Conservation (phyloP, 2,888 invertebrate species). For the Noctua comes region DNA sequence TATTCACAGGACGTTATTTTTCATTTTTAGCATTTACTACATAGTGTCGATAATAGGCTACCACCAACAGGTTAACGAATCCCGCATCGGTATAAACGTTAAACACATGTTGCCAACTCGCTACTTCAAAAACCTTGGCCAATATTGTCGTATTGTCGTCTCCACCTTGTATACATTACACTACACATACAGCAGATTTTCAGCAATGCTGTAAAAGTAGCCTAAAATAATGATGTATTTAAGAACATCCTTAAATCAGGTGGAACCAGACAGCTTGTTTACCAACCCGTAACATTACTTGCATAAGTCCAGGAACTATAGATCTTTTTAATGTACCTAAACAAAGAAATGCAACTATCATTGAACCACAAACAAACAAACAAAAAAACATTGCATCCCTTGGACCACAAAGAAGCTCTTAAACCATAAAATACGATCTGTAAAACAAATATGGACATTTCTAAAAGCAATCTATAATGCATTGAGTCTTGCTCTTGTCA, state of each 20-base stretch:
- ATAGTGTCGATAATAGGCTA: too few species aligned
- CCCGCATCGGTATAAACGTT: too few species aligned
- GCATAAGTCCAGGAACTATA: background rate
- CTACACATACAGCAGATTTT: too few species aligned
- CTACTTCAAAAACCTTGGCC: too few species aligned
- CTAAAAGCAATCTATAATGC: constrained; percentile 1
- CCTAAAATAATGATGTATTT: background rate
- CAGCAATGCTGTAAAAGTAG: too few species aligned
- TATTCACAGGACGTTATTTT: too few species aligned
- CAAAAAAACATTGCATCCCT: background rate
- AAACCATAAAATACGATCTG: background rate
- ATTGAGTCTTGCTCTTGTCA: background rate
- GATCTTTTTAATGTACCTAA: constrained; percentile 9
- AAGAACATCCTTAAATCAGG: background rate
- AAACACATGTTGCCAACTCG: too few species aligned
- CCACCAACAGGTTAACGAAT: too few species aligned
- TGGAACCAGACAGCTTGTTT: background rate
- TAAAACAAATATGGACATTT: background rate
- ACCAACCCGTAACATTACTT: background rate
- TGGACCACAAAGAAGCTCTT: background rate
- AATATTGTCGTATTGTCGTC: too few species aligned
- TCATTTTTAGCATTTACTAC: too few species aligned
- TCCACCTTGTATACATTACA: too few species aligned
- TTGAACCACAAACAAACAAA: too few species aligned
- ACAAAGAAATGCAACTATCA: constrained; percentile 1